Percentiles rank a stretch among this genome's conserved stretches.
These are phyloP conservation scores for Danaus plexippus DNA, from an alignment of 1,140 invertebrate genomes.

Conservation along the genomic window DNA sequence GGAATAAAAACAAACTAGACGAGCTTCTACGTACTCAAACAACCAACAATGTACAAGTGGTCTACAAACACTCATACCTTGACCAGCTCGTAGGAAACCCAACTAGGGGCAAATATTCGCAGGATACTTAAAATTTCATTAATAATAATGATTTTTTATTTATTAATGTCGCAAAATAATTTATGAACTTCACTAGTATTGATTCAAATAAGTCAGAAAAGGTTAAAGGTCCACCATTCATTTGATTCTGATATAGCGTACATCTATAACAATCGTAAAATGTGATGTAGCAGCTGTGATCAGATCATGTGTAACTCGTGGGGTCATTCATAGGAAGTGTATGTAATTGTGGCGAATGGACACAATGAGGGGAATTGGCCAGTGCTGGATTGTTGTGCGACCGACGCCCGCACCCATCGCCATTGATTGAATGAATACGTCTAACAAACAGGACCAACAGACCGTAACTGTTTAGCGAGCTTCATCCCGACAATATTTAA, in stretches of 20 bases:
- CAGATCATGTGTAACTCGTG: constrained; percentile 25
- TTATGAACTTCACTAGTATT: no score
- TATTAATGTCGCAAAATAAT: no score
- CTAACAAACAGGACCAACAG: constrained; percentile 54
- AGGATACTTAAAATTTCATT: constrained; percentile 6
- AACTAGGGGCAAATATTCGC: constrained; percentile 10
- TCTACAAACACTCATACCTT: constrained; percentile 26
- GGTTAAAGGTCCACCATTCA: no score
- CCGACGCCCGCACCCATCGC: constrained; percentile 60
- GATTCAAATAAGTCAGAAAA: no score
- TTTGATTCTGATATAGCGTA: no score
- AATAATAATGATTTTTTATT: no score
- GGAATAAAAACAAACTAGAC: constrained; percentile 25
- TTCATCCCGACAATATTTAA: not conserved
- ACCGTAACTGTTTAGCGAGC: constrained; percentile 45
- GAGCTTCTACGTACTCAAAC: constrained; percentile 13
- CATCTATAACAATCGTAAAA: constrained; percentile 13
- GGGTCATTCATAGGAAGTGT: constrained; percentile 57
- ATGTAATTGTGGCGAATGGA: constrained; percentile 61
- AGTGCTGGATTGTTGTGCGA: constrained; percentile 67
- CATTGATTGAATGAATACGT: constrained; percentile 67
- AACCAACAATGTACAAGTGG: constrained; percentile 21
- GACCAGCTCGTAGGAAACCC: constrained; percentile 8
- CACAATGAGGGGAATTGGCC: constrained; percentile 69
- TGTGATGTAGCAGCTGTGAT: constrained; percentile 40